Percentiles rank a stretch among this genome's conserved stretches.
Conservation (phyloP, 2,888 invertebrate species). For the Peribatodes rhomboidaria region DNA sequence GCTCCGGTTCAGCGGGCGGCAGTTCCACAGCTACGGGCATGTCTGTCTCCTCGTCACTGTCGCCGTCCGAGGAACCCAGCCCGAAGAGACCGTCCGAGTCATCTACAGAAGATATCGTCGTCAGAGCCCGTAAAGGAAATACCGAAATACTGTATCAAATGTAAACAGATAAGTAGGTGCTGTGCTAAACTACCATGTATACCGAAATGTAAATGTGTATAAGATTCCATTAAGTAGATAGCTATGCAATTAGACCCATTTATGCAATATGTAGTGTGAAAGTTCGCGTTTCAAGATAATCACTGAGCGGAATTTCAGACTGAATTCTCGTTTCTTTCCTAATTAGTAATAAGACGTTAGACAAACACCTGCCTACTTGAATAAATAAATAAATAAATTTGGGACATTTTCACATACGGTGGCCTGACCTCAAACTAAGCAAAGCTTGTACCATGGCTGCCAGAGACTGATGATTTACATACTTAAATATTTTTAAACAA, state of each 20-base stretch:
- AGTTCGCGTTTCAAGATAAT: neutral
- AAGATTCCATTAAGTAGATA: neutral
- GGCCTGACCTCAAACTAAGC: no score
- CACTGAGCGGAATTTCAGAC: neutral
- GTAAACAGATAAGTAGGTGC: neutral
- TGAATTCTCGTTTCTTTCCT: neutral
- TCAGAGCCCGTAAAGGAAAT: neutral
- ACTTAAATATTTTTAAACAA: no score
- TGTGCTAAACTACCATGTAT: no score
- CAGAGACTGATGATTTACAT: no score
- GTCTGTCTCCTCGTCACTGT: constrained; percentile 57
- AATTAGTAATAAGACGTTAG: neutral
- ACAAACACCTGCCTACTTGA: no score
- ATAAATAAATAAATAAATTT: no score
- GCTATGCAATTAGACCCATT: neutral
- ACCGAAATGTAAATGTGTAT: neutral
- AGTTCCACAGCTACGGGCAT: constrained; percentile 27
- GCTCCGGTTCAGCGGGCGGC: constrained; percentile 50
- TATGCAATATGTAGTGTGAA: neutral
- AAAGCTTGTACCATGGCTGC: no score
- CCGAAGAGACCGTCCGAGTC: constrained; percentile 57
- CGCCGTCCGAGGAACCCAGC: constrained; percentile 58
- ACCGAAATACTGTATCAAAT: neutral
- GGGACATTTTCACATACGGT: no score
- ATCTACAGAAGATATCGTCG: constrained; percentile 45